These are phyloP conservation scores for Morinoia aosen DNA, from an alignment of 2,888 invertebrate genomes.

Conservation along the genomic window DNA sequence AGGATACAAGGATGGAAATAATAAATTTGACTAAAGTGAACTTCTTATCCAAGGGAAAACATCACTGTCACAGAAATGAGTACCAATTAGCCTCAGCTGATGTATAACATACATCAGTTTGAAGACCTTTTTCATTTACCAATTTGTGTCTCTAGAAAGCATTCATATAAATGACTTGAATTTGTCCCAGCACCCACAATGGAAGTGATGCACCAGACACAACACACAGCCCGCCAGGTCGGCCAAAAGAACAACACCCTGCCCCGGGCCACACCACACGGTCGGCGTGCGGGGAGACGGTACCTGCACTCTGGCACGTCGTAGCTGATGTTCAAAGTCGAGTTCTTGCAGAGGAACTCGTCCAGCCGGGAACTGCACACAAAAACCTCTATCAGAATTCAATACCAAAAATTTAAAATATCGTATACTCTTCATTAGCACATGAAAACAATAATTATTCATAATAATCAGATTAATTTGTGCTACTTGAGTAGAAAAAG, in stretches of 20 bases:
- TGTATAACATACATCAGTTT: background rate
- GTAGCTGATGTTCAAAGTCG: constrained; percentile 65
- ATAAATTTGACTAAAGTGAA: no score
- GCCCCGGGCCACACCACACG: no score
- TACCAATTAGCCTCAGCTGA: background rate
- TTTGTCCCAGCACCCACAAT: no score
- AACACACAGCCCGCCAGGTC: no score
- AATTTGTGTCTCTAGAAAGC: background rate
- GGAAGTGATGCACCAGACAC: no score
- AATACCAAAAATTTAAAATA: background rate
- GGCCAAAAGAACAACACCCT: no score
- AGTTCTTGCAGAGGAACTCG: constrained; percentile 60
- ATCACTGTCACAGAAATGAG: background rate
- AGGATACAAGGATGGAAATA: no score
- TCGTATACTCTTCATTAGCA: no score
- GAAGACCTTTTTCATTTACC: background rate
- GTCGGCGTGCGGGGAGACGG: no score
- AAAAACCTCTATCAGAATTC: constrained; percentile 2
- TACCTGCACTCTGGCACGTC: constrained; percentile 66
- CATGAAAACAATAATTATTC: no score
- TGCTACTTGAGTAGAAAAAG: no score
- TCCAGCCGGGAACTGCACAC: constrained; percentile 65
- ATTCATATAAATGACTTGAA: background rate
- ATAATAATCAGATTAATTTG: no score
- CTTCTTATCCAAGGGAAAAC: background rate